phyloP scores from a whole-genome alignment of 2,888 invertebrate species.

The Tetrapedia diversipes region DNA sequence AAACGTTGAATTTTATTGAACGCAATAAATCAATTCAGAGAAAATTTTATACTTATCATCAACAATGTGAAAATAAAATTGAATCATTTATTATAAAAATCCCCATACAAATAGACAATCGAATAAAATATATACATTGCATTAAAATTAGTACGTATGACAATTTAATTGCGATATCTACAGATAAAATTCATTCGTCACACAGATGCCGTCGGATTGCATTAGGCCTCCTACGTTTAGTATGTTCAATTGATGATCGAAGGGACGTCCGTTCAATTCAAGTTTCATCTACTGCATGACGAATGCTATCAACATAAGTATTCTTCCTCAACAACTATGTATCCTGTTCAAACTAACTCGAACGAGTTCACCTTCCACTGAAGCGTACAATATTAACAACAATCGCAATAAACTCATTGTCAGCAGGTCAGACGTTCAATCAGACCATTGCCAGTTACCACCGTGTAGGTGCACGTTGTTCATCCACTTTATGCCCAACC shows the following conservation, averaged over 20 bases:
- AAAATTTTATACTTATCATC: neutral
- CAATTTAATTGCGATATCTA: too few relatives aligned
- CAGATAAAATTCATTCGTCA: constrained; percentile 20
- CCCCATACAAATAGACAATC: too few relatives aligned
- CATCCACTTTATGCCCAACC: neutral
- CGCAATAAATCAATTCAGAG: too few relatives aligned
- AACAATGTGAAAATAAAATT: neutral
- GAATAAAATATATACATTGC: too few relatives aligned
- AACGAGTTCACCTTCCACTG: neutral
- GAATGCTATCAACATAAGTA: constrained; percentile 3
- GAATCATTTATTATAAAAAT: too few relatives aligned
- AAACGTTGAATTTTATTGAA: too few relatives aligned
- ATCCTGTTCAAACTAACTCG: neutral
- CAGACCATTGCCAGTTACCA: neutral
- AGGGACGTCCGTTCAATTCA: neutral
- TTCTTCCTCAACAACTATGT: neutral
- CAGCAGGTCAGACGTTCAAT: neutral
- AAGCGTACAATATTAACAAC: neutral
- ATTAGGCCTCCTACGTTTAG: constrained; percentile 1
- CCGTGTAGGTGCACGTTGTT: neutral
- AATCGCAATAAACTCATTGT: neutral
- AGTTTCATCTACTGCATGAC: constrained; percentile 1
- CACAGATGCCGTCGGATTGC: constrained; percentile 15
- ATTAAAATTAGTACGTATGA: too few relatives aligned
- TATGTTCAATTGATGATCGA: constrained; percentile 11